Evolutionary conservation across 2,888 invertebrate genomes (phyloP).

Genomic region (Amorpha juglandis): DNA sequence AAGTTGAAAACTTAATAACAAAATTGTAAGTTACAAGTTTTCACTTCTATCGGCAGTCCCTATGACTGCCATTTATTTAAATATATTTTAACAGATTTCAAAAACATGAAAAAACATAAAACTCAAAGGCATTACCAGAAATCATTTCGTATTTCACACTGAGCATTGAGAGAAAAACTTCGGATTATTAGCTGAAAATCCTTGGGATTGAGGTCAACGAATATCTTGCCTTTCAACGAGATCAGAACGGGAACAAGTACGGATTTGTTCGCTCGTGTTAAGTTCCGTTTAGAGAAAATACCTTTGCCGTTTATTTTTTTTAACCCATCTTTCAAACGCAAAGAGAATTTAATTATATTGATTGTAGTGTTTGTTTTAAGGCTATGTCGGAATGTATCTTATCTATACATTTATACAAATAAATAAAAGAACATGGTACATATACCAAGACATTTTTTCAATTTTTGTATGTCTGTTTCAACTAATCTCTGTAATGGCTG

Average conservation of each 20-base stretch:
- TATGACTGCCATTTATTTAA: too few relatives aligned
- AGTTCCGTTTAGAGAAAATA: not conserved
- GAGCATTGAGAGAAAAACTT: not conserved
- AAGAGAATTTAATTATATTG: not conserved
- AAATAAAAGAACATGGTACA: too few relatives aligned
- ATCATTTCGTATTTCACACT: not conserved
- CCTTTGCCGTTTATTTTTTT: not conserved
- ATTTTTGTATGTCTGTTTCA: too few relatives aligned
- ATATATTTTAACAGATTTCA: too few relatives aligned
- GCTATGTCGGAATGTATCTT: too few relatives aligned
- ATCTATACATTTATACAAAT: too few relatives aligned
- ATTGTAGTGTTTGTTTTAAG: not conserved
- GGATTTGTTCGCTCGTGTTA: slow-evolving; percentile 32
- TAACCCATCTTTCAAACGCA: not conserved
- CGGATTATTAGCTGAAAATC: slow-evolving; percentile 22
- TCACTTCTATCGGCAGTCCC: too few relatives aligned
- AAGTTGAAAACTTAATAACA: too few relatives aligned
- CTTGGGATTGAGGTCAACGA: slow-evolving; percentile 22
- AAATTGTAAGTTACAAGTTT: too few relatives aligned
- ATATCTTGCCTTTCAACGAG: slow-evolving; percentile 22
- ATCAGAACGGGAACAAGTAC: slow-evolving; percentile 49
- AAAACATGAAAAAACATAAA: too few relatives aligned
- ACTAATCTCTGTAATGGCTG: too few relatives aligned
- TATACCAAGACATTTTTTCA: too few relatives aligned
- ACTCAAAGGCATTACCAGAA: not conserved